Percentiles rank a stretch among this genome's conserved stretches.
phyloP scores from a whole-genome alignment of 2,888 invertebrate genomes.

The Aphidius colemani region DNA sequence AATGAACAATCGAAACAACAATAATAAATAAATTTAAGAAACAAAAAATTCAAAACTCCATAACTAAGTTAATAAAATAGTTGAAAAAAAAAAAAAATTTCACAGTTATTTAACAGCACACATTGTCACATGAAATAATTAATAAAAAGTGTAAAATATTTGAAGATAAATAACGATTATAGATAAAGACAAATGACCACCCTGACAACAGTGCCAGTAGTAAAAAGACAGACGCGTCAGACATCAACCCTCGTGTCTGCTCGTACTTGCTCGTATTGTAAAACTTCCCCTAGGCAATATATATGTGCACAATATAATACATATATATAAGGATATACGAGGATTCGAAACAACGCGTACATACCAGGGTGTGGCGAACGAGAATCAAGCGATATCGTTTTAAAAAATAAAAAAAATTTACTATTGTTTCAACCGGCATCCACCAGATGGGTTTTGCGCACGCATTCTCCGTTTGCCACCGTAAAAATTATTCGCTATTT shows the following conservation, averaged over 20 bases:
- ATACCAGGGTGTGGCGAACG: slow-evolving; percentile 49
- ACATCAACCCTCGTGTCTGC: slow-evolving; percentile 26
- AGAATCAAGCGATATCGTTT: not conserved
- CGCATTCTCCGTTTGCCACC: slow-evolving; percentile 8
- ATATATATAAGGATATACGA: no score
- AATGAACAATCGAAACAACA: slow-evolving; percentile 22
- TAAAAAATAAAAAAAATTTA: slow-evolving; percentile 39
- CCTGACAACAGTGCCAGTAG: slow-evolving; percentile 25
- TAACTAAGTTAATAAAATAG: no score
- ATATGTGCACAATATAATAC: slow-evolving; percentile 8
- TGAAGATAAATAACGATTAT: no score
- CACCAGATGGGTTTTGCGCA: slow-evolving; percentile 34
- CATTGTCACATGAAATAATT: no score
- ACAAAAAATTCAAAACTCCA: no score
- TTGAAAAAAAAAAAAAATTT: no score
- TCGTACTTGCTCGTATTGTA: not conserved
- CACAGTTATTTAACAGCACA: no score
- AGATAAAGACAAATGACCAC: slow-evolving; percentile 12
- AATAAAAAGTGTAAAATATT: no score
- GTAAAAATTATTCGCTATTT: not conserved
- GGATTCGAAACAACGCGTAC: slow-evolving; percentile 17
- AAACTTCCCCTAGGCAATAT: slow-evolving; percentile 6
- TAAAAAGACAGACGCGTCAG: slow-evolving; percentile 24
- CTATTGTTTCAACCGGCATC: slow-evolving; percentile 41
- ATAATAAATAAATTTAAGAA: not conserved